Percentiles rank a stretch among this genome's conserved stretches.
phyloP scores from a whole-genome alignment of 2,888 invertebrate species.

The Epistrophella euchroma region DNA sequence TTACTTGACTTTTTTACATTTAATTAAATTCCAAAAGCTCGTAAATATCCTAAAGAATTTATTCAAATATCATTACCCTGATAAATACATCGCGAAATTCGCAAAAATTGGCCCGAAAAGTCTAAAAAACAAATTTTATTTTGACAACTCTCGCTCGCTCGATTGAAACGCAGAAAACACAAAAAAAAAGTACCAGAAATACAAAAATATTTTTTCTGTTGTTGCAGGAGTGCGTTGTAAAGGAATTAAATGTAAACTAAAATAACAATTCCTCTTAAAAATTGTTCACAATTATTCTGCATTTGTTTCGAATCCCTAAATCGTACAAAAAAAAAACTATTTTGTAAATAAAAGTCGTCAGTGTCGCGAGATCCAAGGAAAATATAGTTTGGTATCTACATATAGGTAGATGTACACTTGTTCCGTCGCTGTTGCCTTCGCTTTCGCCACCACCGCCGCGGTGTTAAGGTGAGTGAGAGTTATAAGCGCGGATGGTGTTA shows the following conservation, averaged over 20 bases:
- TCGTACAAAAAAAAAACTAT: constrained; percentile 53
- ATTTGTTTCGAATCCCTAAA: constrained; percentile 27
- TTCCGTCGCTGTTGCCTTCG: constrained; percentile 47
- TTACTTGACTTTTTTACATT: constrained; percentile 76
- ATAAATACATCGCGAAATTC: constrained; percentile 46
- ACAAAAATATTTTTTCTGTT: constrained; percentile 70
- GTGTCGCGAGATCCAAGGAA: constrained; percentile 52
- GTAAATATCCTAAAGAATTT: constrained; percentile 66
- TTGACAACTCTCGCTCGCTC: constrained; percentile 67
- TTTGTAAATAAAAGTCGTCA: constrained; percentile 72
- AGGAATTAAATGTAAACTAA: constrained; percentile 52
- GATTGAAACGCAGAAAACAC: constrained; percentile 73
- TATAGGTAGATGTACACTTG: constrained; percentile 69
- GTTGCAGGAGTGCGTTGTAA: constrained; percentile 65
- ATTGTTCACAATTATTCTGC: constrained; percentile 49
- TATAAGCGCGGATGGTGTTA: constrained; percentile 70
- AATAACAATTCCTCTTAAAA: constrained; percentile 42
- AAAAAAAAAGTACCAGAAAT: constrained; percentile 57
- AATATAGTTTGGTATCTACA: constrained; percentile 73
- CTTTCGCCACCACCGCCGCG: constrained; percentile 21
- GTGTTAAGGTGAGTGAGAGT: constrained; percentile 55
- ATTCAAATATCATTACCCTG: constrained; percentile 30
- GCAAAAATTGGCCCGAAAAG: constrained; percentile 50
- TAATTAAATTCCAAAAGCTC: constrained; percentile 60
- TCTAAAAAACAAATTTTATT: constrained; percentile 69